Base-by-base conservation (phyloP, 2,888 invertebrate genomes). In the Augiades crinisus region DNA sequence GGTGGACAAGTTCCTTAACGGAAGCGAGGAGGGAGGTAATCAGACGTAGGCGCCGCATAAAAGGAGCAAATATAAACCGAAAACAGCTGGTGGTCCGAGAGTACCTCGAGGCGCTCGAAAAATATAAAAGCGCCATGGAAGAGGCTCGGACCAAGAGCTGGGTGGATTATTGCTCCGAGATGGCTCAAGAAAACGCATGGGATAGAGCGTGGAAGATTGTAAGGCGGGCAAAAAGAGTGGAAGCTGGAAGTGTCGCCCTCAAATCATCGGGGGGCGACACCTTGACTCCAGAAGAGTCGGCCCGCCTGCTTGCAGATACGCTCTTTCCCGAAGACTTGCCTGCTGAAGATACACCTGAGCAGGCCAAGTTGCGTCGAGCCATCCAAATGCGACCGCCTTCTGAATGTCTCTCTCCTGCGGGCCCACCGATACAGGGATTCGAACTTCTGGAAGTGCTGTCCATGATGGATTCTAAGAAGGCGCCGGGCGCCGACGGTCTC, bases 401-500 rank as follows among this genome's bases (percentile, higher is more conserved):
- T 34, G 34, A 14, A 17, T 2, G 10, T 8, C 34, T 34, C 2
- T 14, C 16, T 5, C 34, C 19, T 19, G 19, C 14, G 8, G 34
- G 16, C 6, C 34, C 34, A 16, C 16, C 34, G 1, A 34, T 34
- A 8, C 3, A 14, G 8, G 34, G 7, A 2, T 3, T 2, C 2
- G 34, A 34, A 4, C 16, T 34, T 2, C 8, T 34, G 16, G 16
- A 16, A 2, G 34, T 14, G 2, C 16, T 34, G 1, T 16, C 34
- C 8, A 8, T 13, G 1, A 34, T 34, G 16, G 8, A 7, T 7
- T 7, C 34, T 1, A 34, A 34, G 8, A 58, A 58, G 31, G 62
- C 64, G 5, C 62, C 64, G 1, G 64, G 60, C 0, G 27, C 37
- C 1, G 66, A 64, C 14, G 59, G 61, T 0, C 27, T 63, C 1